Evolutionary conservation across 2,113 vertebrate genomes (phyloP).

Genomic region (Oreotrochilus melanogaster): DNA sequence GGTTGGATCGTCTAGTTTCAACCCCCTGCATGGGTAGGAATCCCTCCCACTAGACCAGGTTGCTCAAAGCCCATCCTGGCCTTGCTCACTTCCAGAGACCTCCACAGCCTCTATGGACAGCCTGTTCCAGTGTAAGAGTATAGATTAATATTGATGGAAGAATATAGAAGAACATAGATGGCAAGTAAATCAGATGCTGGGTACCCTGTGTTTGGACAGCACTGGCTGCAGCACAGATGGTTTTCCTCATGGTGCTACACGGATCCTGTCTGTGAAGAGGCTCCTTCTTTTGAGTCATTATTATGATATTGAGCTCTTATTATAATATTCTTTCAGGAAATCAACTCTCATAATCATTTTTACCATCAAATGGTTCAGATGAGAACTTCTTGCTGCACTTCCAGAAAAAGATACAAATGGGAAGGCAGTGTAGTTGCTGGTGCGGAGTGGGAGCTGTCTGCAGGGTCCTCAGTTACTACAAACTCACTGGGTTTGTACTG

Average conservation of each 20-base stretch:
- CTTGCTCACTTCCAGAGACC: too few relatives aligned
- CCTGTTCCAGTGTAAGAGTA: too few relatives aligned
- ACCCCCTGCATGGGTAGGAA: too few relatives aligned
- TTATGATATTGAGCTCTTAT: too few relatives aligned
- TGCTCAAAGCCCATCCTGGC: too few relatives aligned
- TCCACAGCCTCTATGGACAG: too few relatives aligned
- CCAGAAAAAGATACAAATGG: neutral
- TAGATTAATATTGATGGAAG: too few relatives aligned
- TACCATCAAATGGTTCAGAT: neutral
- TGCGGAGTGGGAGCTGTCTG: accelerated
- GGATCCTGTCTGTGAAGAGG: neutral
- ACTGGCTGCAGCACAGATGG: accelerated
- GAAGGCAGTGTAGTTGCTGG: accelerated
- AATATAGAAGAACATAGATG: neutral
- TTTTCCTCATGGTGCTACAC: neutral
- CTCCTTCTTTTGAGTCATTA: neutral
- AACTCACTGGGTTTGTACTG: neutral
- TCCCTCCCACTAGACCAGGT: too few relatives aligned
- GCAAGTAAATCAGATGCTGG: neutral
- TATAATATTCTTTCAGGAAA: neutral
- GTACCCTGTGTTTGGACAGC: accelerated
- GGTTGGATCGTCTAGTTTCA: too few relatives aligned
- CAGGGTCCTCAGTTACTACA: neutral
- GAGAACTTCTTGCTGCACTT: neutral
- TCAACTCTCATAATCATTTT: neutral